Percentiles rank a stretch among this genome's conserved stretches.
phyloP scores from a whole-genome alignment of 2,888 invertebrate genomes.

The Lepeophtheirus nordmannii region DNA sequence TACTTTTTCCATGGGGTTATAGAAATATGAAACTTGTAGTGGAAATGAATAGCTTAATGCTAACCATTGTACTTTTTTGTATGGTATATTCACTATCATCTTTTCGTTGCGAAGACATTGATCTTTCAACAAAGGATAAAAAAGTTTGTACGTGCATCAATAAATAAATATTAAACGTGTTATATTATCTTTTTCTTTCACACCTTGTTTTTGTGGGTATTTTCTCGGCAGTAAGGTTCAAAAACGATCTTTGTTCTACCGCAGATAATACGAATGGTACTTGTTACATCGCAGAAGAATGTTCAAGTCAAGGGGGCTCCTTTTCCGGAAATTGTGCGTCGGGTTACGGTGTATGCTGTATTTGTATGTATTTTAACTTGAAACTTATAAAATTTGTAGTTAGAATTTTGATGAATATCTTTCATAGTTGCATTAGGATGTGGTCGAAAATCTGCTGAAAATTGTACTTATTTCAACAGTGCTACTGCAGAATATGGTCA shows the following conservation, averaged over 20 bases:
- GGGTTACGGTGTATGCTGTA: neutral
- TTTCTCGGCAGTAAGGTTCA: neutral
- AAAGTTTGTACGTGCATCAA: neutral
- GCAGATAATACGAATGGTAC: neutral
- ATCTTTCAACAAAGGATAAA: neutral
- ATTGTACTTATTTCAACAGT: slow-evolving; percentile 11
- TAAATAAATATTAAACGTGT: too few relatives aligned
- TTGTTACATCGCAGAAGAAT: neutral
- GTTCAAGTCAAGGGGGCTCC: neutral
- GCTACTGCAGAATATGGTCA: neutral
- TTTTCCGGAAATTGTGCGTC: neutral
- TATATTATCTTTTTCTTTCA: neutral
- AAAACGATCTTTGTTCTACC: neutral
- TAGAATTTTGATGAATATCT: neutral
- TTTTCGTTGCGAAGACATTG: neutral
- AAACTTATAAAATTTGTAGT: too few relatives aligned
- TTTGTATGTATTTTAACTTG: neutral
- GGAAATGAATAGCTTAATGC: neutral
- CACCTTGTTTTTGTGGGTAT: neutral
- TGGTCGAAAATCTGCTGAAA: neutral
- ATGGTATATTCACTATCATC: neutral
- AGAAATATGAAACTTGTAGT: neutral
- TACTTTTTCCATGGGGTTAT: too few relatives aligned
- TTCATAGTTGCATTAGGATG: neutral
- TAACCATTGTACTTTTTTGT: neutral